Evolutionary conservation across 1,140 invertebrate genomes (phyloP), one percentile per base, ranked within the genome.

Genomic region (Aporrectodea caliginosa): DNA sequence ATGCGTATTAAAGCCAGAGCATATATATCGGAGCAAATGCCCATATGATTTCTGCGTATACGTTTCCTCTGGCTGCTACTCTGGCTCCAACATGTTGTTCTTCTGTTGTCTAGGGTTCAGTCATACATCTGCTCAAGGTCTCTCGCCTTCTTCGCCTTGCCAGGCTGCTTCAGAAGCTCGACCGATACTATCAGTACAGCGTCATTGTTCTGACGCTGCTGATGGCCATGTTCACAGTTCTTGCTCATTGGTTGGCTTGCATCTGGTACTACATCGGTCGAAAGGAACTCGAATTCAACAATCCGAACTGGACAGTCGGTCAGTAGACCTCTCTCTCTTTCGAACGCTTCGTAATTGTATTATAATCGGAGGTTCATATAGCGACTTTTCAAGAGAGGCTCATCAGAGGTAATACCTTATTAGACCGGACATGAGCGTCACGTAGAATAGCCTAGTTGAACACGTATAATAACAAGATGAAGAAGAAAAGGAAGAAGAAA

Each of bases 181-280:
- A 82, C 33, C 81, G 80, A 16, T 83, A 82, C 77, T 43, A 72
- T 2, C 75, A 83, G 73, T 81, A 82, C 70, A 75, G 77, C 30
- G 71, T 76, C 70, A 74, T 82, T 22, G 43, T 83, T 12, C 69
- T 83, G 14, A 77, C 75, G 14, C 81, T 83, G 27, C 75, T 83
- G 22, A 83, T 83, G 79, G 82, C 79, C 76, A 82, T 82, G 76
- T 83, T 83, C 73, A 70, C 75, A 32, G 79, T 83, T 16, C 34
- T 81, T 16, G 81, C 82, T 0, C 82, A 83, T 70, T 83, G 82
- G 82, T 43, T 83, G 22, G 82, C 82, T 14, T 83, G 82, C 76
- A 79, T 82, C 35, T 83, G 82, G 82, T 82, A 82, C 78, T 43
- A 34, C 69, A 82, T 83, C 29, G 82, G 82, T n/a, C 33, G 43